Evolutionary conservation across 2,797 vertebrate species (phyloP).

Genomic region (Rhyacichthys aspro): DNA sequence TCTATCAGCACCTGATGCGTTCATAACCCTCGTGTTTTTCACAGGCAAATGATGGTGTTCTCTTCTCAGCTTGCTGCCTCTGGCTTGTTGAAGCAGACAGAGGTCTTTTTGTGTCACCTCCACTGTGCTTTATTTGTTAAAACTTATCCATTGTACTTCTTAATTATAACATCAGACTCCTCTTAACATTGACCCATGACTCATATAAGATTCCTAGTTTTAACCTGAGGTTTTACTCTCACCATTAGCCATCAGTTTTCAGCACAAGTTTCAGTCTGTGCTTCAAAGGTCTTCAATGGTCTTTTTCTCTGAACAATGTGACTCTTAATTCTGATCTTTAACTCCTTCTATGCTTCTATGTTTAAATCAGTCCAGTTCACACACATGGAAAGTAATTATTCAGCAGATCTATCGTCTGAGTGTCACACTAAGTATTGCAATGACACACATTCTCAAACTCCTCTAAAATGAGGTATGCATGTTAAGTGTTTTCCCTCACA

Average conservation of each 20-base stretch:
- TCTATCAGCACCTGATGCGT: slow-evolving; percentile 53
- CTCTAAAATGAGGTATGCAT: slow-evolving; percentile 69
- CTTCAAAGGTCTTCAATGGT: not conserved
- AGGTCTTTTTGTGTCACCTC: slow-evolving; percentile 67
- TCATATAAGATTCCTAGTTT: slow-evolving; percentile 42
- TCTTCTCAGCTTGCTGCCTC: slow-evolving; percentile 46
- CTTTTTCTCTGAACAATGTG: slow-evolving; percentile 8
- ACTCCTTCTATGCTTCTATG: not conserved
- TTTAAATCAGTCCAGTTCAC: not conserved
- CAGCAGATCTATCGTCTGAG: slow-evolving; percentile 19
- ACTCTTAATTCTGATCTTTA: not conserved
- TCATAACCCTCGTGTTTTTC: slow-evolving; percentile 70
- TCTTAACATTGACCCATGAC: slow-evolving; percentile 50
- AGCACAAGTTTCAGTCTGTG: slow-evolving; percentile 2
- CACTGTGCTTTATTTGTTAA: slow-evolving; percentile 35
- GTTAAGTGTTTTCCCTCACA: slow-evolving; percentile 59
- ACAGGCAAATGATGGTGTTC: slow-evolving; percentile 31
- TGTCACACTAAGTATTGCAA: slow-evolving; percentile 64
- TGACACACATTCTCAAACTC: slow-evolving; percentile 67
- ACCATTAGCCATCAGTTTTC: slow-evolving; percentile 9
- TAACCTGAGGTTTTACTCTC: slow-evolving; percentile 32
- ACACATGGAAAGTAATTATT: slow-evolving; percentile 29
- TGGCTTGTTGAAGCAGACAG: slow-evolving; percentile 55
- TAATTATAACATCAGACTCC: slow-evolving; percentile 25
- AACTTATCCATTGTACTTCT: slow-evolving; percentile 50